These are phyloP conservation scores for Reticulitermes speratus DNA, from an alignment of 1,140 invertebrate genomes.

Conservation along the genomic window DNA sequence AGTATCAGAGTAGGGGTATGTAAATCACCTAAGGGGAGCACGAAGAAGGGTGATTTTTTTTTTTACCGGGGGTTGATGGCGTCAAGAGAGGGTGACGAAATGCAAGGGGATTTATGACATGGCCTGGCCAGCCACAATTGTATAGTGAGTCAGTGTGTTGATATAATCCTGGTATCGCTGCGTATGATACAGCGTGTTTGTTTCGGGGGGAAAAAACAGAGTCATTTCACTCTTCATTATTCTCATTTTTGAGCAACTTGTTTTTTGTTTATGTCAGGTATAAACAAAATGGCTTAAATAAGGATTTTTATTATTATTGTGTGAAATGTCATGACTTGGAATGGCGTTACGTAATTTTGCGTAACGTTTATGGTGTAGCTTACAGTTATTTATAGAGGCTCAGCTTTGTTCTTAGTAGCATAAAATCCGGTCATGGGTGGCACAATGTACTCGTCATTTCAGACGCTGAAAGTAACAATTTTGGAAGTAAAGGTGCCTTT, in stretches of 20 bases:
- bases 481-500: no score
- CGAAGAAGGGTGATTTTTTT: not conserved
- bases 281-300: not conserved
- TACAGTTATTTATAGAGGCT: not conserved
- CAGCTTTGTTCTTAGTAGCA: no score
- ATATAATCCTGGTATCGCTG: not conserved
- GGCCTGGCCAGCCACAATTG: not conserved
- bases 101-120: slow-evolving; percentile 18
- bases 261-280: not conserved
- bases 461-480: no score
- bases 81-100: slow-evolving; percentile 17
- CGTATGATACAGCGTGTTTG: not conserved
- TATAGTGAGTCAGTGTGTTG: not conserved
- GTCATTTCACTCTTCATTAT: not conserved
- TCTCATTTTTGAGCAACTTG: not conserved
- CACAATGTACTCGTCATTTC: not conserved
- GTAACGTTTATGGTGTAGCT: not conserved
- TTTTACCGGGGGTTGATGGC: slow-evolving; percentile 8
- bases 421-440: no score
- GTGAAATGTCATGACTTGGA: no score
- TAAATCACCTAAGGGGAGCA: not conserved
- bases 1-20: not conserved
- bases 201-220: not conserved
- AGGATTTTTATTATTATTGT: not conserved
- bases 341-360: not conserved